These are phyloP conservation scores for Paramisgurnus dabryanus DNA, from an alignment of 2,113 vertebrate species.

Conservation along the genomic window DNA sequence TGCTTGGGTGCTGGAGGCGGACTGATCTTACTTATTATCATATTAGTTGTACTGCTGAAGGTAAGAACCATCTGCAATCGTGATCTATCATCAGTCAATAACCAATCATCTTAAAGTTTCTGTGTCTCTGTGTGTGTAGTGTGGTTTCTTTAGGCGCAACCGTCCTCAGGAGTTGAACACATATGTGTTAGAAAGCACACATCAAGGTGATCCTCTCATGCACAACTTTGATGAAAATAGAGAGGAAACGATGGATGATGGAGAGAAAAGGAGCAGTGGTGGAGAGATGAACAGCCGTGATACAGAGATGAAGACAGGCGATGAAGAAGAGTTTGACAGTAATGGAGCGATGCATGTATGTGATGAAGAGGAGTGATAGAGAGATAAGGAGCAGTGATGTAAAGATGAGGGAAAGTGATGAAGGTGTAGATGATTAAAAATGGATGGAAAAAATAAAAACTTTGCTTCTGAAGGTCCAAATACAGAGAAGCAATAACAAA, in stretches of 20 bases:
- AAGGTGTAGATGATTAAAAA: background rate
- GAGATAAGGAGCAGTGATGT: too few species aligned
- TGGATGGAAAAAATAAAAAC: background rate
- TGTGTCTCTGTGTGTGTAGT: conserved; percentile 14
- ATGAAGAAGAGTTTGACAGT: too few species aligned
- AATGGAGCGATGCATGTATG: too few species aligned
- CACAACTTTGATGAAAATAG: background rate
- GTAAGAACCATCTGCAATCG: conserved; percentile 52
- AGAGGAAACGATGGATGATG: background rate
- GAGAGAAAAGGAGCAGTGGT: too few species aligned
- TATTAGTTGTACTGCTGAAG: conserved; percentile 63
- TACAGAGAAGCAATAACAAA: too few species aligned
- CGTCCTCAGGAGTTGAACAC: background rate
- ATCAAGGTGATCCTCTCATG: background rate
- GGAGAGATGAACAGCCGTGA: too few species aligned
- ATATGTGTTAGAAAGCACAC: too few species aligned
- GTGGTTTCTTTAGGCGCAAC: conserved; percentile 37
- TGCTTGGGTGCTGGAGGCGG: conserved; percentile 56
- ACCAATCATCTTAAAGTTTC: too few species aligned
- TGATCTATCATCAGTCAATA: background rate
- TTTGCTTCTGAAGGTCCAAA: too few species aligned
- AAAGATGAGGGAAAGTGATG: too few species aligned
- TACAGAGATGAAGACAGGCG: too few species aligned
- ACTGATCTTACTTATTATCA: conserved; percentile 62
- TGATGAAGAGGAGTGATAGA: too few species aligned